These are phyloP conservation scores for Lepilemur ruficaudatus DNA, from an alignment of 2,797 vertebrate genomes.

Conservation along the genomic window DNA sequence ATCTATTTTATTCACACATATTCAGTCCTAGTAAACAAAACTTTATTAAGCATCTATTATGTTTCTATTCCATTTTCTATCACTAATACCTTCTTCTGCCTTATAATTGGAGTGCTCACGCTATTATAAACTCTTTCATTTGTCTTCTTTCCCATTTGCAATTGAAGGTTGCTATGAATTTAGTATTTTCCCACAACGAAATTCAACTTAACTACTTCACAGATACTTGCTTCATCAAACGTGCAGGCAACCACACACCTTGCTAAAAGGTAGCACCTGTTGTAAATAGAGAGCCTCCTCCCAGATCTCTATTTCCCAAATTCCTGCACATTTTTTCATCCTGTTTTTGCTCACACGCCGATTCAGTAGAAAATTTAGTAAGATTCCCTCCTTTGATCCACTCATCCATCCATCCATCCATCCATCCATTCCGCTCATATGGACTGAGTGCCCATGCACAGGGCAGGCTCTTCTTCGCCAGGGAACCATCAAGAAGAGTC, in stretches of 20 bases:
- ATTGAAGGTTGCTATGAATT: not conserved
- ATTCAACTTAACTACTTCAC: not conserved
- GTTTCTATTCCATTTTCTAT: no score
- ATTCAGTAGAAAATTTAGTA: not conserved
- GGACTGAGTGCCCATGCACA: no score
- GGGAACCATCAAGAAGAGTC: not conserved
- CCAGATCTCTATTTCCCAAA: not conserved
- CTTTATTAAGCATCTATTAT: fast-evolving
- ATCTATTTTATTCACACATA: not conserved
- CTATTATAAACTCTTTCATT: not conserved
- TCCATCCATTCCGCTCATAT: not conserved
- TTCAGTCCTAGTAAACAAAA: not conserved
- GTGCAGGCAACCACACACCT: fast-evolving
- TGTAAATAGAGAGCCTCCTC: not conserved
- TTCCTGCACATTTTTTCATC: not conserved
- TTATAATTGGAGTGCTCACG: not conserved
- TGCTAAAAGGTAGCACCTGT: not conserved
- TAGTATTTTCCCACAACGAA: not conserved
- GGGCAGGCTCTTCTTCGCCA: not conserved
- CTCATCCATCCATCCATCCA: not conserved
- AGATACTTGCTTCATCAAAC: not conserved
- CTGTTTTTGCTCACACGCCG: not conserved
- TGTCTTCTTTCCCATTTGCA: not conserved
- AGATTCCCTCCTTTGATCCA: not conserved
- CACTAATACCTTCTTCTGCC: not conserved